Conservation (phyloP, 2,888 invertebrate genomes). For the Linhomoeus sp. region DNA sequence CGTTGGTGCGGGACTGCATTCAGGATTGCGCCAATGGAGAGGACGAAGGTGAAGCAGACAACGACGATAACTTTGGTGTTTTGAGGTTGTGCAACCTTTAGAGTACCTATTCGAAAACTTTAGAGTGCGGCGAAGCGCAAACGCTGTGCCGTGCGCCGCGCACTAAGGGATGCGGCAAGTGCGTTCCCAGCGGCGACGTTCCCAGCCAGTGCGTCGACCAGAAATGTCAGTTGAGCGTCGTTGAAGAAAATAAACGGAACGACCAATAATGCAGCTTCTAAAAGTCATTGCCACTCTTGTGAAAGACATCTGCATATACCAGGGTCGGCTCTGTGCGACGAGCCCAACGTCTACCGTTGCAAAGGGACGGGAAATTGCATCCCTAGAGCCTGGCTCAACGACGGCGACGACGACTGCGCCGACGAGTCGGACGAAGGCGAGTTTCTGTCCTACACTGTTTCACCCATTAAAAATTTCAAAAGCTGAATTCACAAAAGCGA, state of each 20-base stretch:
- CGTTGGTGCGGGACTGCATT: slow-evolving; percentile 13
- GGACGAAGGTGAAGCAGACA: slow-evolving; percentile 16
- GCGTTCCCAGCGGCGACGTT: slow-evolving; percentile 11
- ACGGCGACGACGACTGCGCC: slow-evolving; percentile 19
- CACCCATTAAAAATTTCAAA: no score
- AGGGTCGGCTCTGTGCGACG: slow-evolving; percentile 4
- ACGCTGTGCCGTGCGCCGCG: background rate
- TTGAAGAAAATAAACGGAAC: no score
- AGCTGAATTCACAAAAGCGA: no score
- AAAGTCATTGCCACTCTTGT: no score
- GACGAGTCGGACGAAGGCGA: slow-evolving; percentile 19
- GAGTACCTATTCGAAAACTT: background rate
- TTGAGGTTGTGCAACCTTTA: background rate
- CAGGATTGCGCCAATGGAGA: slow-evolving; percentile 15
- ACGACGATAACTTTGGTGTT: background rate
- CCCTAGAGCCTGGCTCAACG: slow-evolving; percentile 15
- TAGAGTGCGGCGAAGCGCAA: slow-evolving; percentile 2
- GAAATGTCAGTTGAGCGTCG: slow-evolving; percentile 16
- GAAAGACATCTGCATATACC: background rate
- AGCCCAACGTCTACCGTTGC: slow-evolving; percentile 12
- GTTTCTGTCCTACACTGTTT: no score
- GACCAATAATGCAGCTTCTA: no score
- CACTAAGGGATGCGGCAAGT: slow-evolving; percentile 12
- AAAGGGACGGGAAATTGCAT: slow-evolving; percentile 16
- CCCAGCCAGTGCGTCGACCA: slow-evolving; percentile 11